Conservation (phyloP, 2,888 invertebrate species). For the Pasiphila rectangulata region DNA sequence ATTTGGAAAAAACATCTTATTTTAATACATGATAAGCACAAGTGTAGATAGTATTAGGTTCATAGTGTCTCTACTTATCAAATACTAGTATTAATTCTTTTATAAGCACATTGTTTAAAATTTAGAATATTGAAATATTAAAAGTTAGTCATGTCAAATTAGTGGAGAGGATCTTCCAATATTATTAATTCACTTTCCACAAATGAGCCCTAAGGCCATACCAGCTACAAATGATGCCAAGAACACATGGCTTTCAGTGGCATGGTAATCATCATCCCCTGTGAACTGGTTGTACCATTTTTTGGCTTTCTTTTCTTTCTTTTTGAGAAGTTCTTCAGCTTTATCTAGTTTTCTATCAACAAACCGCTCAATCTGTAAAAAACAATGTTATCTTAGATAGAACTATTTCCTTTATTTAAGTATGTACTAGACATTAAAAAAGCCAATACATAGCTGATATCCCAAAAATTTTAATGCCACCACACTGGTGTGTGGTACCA, state of each 20-base stretch:
- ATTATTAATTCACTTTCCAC: slow-evolving; percentile 58
- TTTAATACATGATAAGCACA: neutral
- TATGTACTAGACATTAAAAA: neutral
- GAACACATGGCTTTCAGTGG: slow-evolving; percentile 90
- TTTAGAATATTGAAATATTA: too few relatives aligned
- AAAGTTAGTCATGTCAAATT: too few relatives aligned
- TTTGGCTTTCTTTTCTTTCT: slow-evolving; percentile 85
- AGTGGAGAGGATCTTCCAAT: slow-evolving; percentile 18
- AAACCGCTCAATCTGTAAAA: slow-evolving; percentile 87
- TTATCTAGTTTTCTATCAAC: slow-evolving; percentile 90
- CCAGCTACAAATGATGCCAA: slow-evolving; percentile 90
- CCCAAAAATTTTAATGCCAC: neutral
- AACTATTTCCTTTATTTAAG: too few relatives aligned
- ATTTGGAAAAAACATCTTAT: neutral
- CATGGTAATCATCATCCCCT: slow-evolving; percentile 83
- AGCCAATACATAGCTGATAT: slow-evolving; percentile 30
- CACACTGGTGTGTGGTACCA: neutral
- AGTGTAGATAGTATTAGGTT: neutral
- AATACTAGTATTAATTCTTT: neutral
- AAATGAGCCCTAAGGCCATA: slow-evolving; percentile 85
- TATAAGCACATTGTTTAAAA: neutral
- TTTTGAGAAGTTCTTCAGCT: slow-evolving; percentile 87
- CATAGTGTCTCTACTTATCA: too few relatives aligned
- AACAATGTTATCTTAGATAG: slow-evolving; percentile 21
- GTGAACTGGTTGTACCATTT: slow-evolving; percentile 87